Base-by-base conservation (phyloP, 2,797 vertebrate species). In the Salmo trutta region DNA sequence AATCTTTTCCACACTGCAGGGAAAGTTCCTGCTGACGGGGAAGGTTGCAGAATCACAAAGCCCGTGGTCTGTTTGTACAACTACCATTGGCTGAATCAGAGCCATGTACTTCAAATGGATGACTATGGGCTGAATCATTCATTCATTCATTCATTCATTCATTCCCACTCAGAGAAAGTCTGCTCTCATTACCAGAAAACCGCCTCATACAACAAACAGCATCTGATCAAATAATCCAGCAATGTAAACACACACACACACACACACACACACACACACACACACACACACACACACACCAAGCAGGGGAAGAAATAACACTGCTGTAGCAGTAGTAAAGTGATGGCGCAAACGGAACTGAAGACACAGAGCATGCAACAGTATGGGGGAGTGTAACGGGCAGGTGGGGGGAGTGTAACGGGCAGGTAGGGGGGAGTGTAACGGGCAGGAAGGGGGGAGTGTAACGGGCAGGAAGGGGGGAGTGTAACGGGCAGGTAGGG, bases 281-380 rank as follows among this genome's bases (percentile, higher is more conserved):
- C 78, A 78, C 84, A 84, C 88, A 5, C 33, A 36, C 33, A 90
- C 80, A 88, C 84, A 85, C 79, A 89, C 81, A 90, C 84, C 88
- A 90, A 91, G 91, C 89, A 84, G 86, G 83, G 82, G 67, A 81
- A 81, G 76, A 82, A 80, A 81, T 84, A 81, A 82, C 84, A 84
- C 53, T 83, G 85, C 89, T 86, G 83, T 89, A 90, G 87, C 88
- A 3, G 10, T 14, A 47, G 41, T 47, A 66, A 47, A 47, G 8
- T 47, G 41, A 47, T 47, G 41, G 41, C 12, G 41, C 41, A 47
- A 3, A 47, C 41, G 0, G 2, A 14, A 56, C 69, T 72, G 41
- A 54, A 33, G 33, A 47, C 19, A 36, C 14, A 47, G 14, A 65
- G 73, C 73, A 33, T n/a, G 29, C 56, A 33, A 16, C 12, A 54